Conservation (phyloP, 2,113 vertebrate genomes). For the Pseudorasbora parva region DNA sequence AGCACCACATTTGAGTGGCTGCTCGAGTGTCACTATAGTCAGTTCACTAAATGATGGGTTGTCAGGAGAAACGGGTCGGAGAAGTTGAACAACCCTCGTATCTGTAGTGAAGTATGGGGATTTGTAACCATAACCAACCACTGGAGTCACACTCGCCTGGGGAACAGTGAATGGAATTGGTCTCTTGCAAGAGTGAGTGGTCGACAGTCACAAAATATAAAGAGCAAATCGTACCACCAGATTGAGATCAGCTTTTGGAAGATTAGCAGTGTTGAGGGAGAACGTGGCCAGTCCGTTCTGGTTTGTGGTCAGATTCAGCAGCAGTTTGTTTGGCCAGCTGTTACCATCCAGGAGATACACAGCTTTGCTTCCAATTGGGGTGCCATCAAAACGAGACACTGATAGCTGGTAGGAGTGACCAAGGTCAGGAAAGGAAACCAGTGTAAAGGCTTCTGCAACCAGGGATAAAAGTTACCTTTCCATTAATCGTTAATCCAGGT, state of each 20-base stretch:
- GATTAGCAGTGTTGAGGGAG: constrained; percentile 23
- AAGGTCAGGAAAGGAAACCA: not conserved
- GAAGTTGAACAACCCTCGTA: not conserved
- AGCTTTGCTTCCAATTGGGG: too few species aligned
- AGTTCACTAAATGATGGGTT: constrained; percentile 62
- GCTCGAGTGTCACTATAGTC: constrained; percentile 50
- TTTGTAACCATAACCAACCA: accelerated
- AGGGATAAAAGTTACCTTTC: constrained; percentile 62
- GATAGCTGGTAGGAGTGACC: not conserved
- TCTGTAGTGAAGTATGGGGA: not conserved
- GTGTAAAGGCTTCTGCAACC: not conserved
- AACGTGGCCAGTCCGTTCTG: constrained; percentile 65
- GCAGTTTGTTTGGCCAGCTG: not conserved
- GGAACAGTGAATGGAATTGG: not conserved
- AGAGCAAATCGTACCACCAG: constrained; percentile 4
- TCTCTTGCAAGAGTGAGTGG: too few species aligned
- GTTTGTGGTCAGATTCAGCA: constrained; percentile 71
- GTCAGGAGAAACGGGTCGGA: constrained; percentile 19
- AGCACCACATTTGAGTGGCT: constrained; percentile 58
- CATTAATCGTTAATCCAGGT: constrained; percentile 50
- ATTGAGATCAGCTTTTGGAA: not conserved
- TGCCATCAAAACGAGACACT: too few species aligned
- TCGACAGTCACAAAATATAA: too few species aligned
- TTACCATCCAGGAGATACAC: too few species aligned
- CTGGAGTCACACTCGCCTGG: constrained; percentile 52